A percentile compares a stretch with the other conserved stretches of the same genome.
These are phyloP conservation scores for Corvus moneduloides DNA, from an alignment of 2,113 vertebrate genomes.

Conservation along the genomic window DNA sequence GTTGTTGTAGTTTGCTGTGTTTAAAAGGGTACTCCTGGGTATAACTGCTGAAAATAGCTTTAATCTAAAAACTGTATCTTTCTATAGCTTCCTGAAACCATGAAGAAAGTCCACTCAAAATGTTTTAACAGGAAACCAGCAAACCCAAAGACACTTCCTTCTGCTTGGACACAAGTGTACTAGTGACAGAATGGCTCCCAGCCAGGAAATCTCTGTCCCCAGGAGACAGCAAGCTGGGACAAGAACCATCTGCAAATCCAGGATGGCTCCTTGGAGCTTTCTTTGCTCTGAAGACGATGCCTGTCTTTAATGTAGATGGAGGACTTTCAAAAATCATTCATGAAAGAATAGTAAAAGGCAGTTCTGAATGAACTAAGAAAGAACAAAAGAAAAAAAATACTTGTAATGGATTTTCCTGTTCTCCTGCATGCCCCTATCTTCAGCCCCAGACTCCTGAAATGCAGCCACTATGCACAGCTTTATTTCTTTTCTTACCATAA, in stretches of 20 bases:
- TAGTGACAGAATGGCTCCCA: neutral
- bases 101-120: neutral
- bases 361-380: neutral
- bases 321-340: neutral
- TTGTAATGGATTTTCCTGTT: neutral
- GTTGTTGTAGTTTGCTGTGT: neutral
- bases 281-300: neutral
- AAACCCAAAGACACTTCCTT: neutral
- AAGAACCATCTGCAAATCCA: neutral
- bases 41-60: neutral
- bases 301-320: neutral
- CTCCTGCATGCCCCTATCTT: neutral
- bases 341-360: neutral
- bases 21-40: neutral
- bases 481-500: neutral
- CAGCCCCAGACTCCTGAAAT: neutral
- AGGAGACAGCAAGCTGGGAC: neutral
- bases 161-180: neutral
- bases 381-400: neutral
- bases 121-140: neutral
- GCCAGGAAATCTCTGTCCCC: neutral
- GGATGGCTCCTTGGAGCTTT: neutral
- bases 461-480: neutral
- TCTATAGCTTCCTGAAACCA: neutral
- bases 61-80: neutral